Evolutionary conservation across 2,113 vertebrate genomes (phyloP).

Genomic region (Chionis minor): DNA sequence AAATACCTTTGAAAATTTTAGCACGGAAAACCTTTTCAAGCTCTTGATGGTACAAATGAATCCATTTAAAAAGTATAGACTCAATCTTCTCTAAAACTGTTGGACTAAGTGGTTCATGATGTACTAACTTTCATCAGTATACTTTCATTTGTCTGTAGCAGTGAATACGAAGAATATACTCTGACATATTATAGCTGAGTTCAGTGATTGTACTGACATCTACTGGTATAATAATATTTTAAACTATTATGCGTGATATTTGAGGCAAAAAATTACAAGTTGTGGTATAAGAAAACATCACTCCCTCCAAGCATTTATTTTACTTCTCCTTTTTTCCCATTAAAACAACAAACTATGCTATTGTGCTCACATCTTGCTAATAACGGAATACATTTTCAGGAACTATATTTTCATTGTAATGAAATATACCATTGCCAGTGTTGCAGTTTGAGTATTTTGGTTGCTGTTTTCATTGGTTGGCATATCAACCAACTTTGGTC

Average conservation of each 20-base stretch:
- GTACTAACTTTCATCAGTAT: slow-evolving; percentile 33
- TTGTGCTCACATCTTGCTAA: background rate
- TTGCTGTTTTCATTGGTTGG: background rate
- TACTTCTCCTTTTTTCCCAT: background rate
- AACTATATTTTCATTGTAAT: background rate
- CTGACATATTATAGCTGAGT: background rate
- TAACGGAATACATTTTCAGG: background rate
- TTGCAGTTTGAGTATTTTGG: background rate
- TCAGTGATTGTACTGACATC: slow-evolving; percentile 77
- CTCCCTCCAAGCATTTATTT: background rate
- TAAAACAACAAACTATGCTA: background rate
- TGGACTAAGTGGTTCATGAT: background rate
- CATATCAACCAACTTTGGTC: background rate
- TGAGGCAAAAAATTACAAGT: background rate
- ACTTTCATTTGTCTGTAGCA: slow-evolving; percentile 1
- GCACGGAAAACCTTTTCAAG: background rate
- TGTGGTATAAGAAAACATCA: background rate
- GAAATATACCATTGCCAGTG: background rate
- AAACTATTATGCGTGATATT: background rate
- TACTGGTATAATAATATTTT: slow-evolving; percentile 65
- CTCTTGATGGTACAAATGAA: background rate
- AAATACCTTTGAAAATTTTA: background rate
- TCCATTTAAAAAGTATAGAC: background rate
- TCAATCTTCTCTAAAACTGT: background rate
- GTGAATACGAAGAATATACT: background rate